phyloP scores from a whole-genome alignment of 2,888 invertebrate genomes.

The Phoronis australis region DNA sequence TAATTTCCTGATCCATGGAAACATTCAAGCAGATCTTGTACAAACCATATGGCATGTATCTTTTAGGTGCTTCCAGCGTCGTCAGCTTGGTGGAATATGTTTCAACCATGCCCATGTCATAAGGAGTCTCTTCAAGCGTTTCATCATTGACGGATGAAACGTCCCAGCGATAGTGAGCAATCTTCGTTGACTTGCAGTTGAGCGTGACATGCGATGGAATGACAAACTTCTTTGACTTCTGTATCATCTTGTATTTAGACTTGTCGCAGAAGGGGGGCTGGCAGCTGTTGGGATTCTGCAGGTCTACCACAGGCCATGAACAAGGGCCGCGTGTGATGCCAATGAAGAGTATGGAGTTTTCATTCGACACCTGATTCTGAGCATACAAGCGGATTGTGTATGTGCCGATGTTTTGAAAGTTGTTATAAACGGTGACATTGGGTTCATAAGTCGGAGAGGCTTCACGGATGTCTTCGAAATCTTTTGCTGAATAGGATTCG shows the following conservation, averaged over 20 bases:
- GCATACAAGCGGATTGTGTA: conserved; percentile 10
- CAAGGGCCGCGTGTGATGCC: conserved; percentile 19
- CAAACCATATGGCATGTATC: conserved; percentile 20
- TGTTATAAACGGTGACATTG: conserved; percentile 7
- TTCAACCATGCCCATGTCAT: conserved; percentile 12
- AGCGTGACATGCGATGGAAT: conserved; percentile 17
- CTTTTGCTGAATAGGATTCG: background rate
- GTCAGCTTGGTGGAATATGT: conserved; percentile 15
- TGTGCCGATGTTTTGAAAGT: conserved; percentile 13
- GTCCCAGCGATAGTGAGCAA: conserved; percentile 15
- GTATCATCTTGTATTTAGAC: conserved; percentile 3
- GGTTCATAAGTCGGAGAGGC: background rate
- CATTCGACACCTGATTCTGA: conserved; percentile 17
- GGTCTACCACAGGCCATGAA: conserved; percentile 19
- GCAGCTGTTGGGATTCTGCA: conserved; percentile 12
- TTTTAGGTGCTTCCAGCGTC: conserved; percentile 10
- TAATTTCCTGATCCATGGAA: conserved; percentile 22
- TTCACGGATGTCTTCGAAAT: background rate
- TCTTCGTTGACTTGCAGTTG: conserved; percentile 20
- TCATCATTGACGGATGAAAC: conserved; percentile 11
- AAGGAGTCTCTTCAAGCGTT: conserved; percentile 14
- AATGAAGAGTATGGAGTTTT: conserved; percentile 1
- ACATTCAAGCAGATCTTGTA: conserved; percentile 21
- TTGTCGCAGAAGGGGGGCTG: conserved; percentile 15
- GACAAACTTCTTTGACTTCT: conserved; percentile 16